Base-by-base conservation (phyloP, 2,797 vertebrate genomes). In the Pipistrellus nathusii region DNA sequence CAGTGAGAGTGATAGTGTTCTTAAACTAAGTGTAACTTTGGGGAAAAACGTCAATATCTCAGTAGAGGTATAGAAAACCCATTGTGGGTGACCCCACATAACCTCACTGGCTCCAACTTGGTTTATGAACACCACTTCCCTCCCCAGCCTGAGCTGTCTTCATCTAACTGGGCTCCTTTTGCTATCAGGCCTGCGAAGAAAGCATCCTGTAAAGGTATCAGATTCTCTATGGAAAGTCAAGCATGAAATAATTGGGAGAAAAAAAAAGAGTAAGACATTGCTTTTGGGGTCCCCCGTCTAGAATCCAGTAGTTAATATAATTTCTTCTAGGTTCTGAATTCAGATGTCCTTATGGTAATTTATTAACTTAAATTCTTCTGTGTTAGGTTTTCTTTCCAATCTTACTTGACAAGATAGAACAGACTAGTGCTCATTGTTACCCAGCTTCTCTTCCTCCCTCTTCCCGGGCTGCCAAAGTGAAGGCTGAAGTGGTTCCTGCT, bases 321-420 rank as follows among this genome's bases (percentile, higher is more conserved):
- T 94, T 85, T 91, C 38, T 80, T 81, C 75, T 46, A 92, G 69
- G 25, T n/a, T 77, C 48, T 32, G 13, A 59, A 5, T 88, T 14
- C 8, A 84, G 75, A 91, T 7, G 46, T 80, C n/a, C 32, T 69
- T 51, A 51, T 6, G 12, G 6, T 75, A 89, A 66, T 66, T 95
- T 81, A 91, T 82, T 94, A 92, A 76, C 76, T 90, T 27, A 81
- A 17, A 62, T 48, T 2, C 14, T 25, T 84, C n/a, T 27, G 20
- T 83, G 92, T 69, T 84, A 66, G 21, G 9, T 20, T 85, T 81
- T 85, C 30, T 83, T 94, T 95, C 44, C 32, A 41, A 73, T 81
- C 46, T 85, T 55, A 57, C 5, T 46, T 17, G 41, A 71, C 13
- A 93, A 77, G 35, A 51, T 30, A 86, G 80, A 91, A 66, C 86